Evolutionary conservation across 2,797 vertebrate genomes (phyloP).

Genomic region (Sphenopsis melanotis): DNA sequence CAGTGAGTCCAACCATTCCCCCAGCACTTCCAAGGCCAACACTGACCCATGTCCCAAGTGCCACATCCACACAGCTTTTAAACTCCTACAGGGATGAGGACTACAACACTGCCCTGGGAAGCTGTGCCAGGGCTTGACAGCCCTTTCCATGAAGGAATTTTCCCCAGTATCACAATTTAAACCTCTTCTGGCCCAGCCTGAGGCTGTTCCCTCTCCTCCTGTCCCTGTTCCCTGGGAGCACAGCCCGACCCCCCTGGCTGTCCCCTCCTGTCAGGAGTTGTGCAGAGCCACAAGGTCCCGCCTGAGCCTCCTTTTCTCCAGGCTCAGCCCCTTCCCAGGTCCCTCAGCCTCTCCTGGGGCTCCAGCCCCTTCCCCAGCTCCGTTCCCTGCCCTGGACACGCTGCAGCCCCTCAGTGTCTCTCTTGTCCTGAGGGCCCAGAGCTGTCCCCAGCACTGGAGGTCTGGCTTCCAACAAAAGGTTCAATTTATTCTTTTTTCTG

Average conservation of each 20-base stretch:
- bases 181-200: accelerated
- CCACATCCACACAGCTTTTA: accelerated
- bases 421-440: not conserved
- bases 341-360: not conserved
- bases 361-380: not conserved
- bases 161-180: accelerated
- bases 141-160: not conserved
- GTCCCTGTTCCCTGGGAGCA: not conserved
- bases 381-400: not conserved
- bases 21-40: not conserved
- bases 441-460: not conserved
- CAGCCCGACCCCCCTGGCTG: not conserved
- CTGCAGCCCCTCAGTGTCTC: not conserved
- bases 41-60: accelerated
- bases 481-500: not conserved
- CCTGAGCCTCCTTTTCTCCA: not conserved
- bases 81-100: accelerated
- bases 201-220: accelerated
- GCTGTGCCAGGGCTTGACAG: accelerated
- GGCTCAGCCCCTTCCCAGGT: not conserved
- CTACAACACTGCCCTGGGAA: accelerated
- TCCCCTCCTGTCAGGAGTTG: not conserved
- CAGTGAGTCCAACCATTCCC: accelerated
- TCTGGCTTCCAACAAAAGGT: not conserved
- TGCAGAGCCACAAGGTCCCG: not conserved